Conservation (phyloP, 2,113 vertebrate species). For the Aphelocoma coerulescens region DNA sequence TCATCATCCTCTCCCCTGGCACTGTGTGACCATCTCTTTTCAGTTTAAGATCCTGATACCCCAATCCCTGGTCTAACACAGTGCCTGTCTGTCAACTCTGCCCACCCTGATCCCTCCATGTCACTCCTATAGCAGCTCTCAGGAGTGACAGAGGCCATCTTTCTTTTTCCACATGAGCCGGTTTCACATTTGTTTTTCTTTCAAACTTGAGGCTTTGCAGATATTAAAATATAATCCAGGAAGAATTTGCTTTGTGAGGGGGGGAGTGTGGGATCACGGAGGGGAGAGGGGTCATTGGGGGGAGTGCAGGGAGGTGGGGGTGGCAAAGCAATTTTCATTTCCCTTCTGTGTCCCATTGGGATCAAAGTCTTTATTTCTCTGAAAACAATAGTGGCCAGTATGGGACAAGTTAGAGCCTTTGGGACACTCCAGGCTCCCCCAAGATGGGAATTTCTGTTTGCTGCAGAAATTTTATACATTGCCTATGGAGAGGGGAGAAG, state of each 20-base stretch:
- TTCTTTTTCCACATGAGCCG: slow-evolving; percentile 16
- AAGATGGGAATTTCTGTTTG: neutral
- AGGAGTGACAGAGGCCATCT: neutral
- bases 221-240: slow-evolving; percentile 62
- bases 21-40: neutral
- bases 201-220: slow-evolving; percentile 56
- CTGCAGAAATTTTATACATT: neutral
- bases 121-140: neutral
- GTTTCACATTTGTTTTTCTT: slow-evolving; percentile 55
- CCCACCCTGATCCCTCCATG: neutral
- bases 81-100: neutral
- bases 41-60: neutral
- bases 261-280: slow-evolving; percentile 21
- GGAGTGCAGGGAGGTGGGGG: neutral
- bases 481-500: neutral
- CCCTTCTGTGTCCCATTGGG: slow-evolving; percentile 22
- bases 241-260: slow-evolving; percentile 47
- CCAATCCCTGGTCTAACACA: neutral
- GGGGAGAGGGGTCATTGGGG: neutral
- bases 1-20: neutral
- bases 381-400: slow-evolving; percentile 26
- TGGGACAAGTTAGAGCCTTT: neutral
- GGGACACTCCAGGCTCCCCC: neutral
- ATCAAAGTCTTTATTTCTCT: slow-evolving; percentile 4
- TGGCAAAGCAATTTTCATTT: slow-evolving; percentile 40